These are phyloP conservation scores for Cerastis leucographa DNA, from an alignment of 2,888 invertebrate species.

Conservation along the genomic window DNA sequence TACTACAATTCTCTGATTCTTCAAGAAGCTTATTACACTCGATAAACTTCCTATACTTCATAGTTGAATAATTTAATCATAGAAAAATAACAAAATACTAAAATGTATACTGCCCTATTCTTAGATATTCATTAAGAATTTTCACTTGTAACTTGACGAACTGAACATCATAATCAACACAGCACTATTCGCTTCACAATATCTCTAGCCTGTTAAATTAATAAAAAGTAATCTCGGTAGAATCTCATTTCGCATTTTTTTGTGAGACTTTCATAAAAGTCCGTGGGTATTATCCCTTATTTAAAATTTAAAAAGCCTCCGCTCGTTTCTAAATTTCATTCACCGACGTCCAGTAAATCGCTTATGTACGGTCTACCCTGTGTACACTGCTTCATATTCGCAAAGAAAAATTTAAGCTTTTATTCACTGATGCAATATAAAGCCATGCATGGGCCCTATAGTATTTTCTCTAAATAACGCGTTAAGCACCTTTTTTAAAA, in stretches of 20 bases:
- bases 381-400: conserved; percentile 31
- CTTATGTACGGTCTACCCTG: conserved; percentile 37
- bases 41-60: not conserved
- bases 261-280: conserved; percentile 57
- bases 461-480: not conserved
- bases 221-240: conserved; percentile 52
- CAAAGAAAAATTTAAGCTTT: conserved; percentile 29
- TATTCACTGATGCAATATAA: conserved; percentile 27
- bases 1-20: not conserved
- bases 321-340: conserved; percentile 53
- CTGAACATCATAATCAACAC: not conserved
- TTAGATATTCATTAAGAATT: not conserved
- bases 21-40: not conserved
- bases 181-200: conserved; percentile 11
- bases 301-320: conserved; percentile 45
- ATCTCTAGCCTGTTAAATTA: conserved; percentile 22
- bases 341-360: conserved; percentile 24
- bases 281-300: conserved; percentile 47
- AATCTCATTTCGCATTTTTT: conserved; percentile 60
- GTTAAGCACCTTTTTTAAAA: conserved; percentile 20
- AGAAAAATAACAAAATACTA: not conserved
- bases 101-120: not conserved
- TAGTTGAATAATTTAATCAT: not conserved
- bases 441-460: conserved; percentile 9
- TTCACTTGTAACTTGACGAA: not conserved